A percentile compares a stretch with the other conserved stretches of the same genome.
These are phyloP conservation scores for Neuroterus valhalla DNA, from an alignment of 1,140 invertebrate species.

Conservation along the genomic window DNA sequence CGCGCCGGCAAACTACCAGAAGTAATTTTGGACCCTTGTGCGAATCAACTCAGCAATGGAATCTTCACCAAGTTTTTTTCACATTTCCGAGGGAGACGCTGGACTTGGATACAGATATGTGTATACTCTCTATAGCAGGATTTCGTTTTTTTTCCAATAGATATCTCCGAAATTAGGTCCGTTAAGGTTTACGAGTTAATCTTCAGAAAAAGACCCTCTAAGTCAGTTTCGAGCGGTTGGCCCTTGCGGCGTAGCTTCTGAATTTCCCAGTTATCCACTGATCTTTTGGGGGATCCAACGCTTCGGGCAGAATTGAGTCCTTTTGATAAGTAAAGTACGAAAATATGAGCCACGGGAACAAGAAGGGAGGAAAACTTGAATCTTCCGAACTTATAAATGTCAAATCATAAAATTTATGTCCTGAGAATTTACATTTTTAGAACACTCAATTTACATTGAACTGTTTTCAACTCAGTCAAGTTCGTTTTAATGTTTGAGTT, in stretches of 20 bases:
- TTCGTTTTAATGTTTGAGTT: too few species aligned
- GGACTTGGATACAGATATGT: background rate
- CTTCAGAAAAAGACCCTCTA: background rate
- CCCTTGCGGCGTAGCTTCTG: background rate
- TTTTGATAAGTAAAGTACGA: constrained; percentile 10
- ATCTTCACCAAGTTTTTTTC: constrained; percentile 1
- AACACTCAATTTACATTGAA: too few species aligned
- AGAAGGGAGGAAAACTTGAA: background rate
- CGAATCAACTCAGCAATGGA: constrained; percentile 17
- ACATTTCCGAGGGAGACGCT: background rate
- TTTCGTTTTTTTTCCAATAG: constrained; percentile 4
- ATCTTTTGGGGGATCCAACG: background rate
- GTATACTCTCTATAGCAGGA: background rate
- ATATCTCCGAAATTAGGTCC: constrained; percentile 20
- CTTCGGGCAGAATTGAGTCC: constrained; percentile 2
- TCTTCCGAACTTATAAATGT: too few species aligned
- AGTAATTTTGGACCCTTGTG: constrained; percentile 1
- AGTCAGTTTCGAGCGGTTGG: constrained; percentile 1
- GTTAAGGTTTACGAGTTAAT: constrained; percentile 19
- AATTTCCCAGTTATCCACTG: constrained; percentile 11
- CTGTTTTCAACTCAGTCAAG: too few species aligned
- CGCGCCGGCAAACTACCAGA: background rate
- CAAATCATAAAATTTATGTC: too few species aligned
- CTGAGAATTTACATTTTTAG: too few species aligned
- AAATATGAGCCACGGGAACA: background rate